Evolutionary conservation across 2,888 invertebrate species (phyloP).

Genomic region (Drosophila demipolita): DNA sequence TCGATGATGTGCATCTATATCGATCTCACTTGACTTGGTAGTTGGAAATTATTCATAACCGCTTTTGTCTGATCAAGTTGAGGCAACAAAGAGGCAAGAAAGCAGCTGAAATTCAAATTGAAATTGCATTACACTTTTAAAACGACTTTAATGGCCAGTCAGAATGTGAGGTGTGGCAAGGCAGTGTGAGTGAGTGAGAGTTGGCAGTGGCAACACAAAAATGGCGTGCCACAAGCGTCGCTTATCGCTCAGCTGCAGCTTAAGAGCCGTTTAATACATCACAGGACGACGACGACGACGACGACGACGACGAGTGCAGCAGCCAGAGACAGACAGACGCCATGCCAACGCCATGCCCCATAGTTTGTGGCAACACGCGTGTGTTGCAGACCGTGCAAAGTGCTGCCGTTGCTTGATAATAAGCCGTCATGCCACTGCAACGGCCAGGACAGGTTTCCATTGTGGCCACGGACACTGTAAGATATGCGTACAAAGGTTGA

Average conservation of each 20-base stretch:
- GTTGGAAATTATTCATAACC: slow-evolving; percentile 16
- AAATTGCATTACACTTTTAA: slow-evolving; percentile 72
- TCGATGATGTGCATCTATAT: background rate
- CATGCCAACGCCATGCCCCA: background rate
- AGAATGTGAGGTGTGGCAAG: slow-evolving; percentile 22
- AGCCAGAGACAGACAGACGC: slow-evolving; percentile 24
- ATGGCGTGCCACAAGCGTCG: slow-evolving; percentile 52
- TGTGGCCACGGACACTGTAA: slow-evolving; percentile 42
- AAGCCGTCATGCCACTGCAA: slow-evolving; percentile 62
- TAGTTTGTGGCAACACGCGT: slow-evolving; percentile 19
- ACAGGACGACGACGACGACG: slow-evolving; percentile 45
- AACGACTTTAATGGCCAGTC: slow-evolving; percentile 56
- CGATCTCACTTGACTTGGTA: background rate
- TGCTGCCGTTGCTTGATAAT: slow-evolving; percentile 69
- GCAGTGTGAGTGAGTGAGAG: slow-evolving; percentile 30
- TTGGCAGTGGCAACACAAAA: slow-evolving; percentile 38
- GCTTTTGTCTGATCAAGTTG: slow-evolving; percentile 1
- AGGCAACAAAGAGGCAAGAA: background rate
- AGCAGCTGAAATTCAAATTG: slow-evolving; percentile 15
- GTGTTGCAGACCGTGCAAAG: slow-evolving; percentile 57
- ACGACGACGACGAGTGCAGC: slow-evolving; percentile 57
- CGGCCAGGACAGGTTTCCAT: slow-evolving; percentile 24
- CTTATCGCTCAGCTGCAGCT: slow-evolving; percentile 74
- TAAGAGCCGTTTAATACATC: slow-evolving; percentile 72
- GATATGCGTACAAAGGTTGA: slow-evolving; percentile 35